Evolutionary conservation across 2,888 invertebrate genomes (phyloP).

Genomic region (Spatulosminthurus flaviceps): DNA sequence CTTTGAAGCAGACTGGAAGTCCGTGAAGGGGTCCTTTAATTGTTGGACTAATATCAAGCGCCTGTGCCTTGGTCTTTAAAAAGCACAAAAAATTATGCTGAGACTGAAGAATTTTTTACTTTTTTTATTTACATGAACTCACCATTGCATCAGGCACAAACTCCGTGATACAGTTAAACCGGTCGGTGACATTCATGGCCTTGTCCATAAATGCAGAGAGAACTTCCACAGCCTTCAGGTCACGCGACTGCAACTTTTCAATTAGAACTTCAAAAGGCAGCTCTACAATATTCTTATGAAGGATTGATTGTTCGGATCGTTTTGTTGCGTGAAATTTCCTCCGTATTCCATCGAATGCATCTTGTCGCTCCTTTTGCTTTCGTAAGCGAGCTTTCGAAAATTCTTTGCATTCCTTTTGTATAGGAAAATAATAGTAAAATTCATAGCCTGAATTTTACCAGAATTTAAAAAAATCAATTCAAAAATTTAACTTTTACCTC

Average conservation of each 20-base stretch:
- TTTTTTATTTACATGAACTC: no score
- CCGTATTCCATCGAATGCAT: neutral
- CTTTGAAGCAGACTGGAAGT: constrained; percentile 65
- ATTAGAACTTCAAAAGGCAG: constrained; percentile 5
- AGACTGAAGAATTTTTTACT: no score
- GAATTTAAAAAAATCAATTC: no score
- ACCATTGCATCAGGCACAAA: constrained; percentile 64
- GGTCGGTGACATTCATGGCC: constrained; percentile 62
- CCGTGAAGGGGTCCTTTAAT: constrained; percentile 64
- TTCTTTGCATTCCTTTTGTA: neutral
- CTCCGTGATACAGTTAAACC: constrained; percentile 64
- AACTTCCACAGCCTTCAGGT: constrained; percentile 49
- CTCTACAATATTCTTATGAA: constrained; percentile 6
- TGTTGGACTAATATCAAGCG: constrained; percentile 50
- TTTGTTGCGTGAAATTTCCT: neutral
- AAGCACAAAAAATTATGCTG: no score
- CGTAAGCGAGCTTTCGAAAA: neutral
- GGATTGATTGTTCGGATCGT: neutral
- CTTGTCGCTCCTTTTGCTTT: neutral
- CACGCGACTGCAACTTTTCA: constrained; percentile 42
- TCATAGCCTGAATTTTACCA: no score
- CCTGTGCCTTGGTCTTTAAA: constrained; percentile 50
- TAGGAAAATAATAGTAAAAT: no score
- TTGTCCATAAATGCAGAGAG: constrained; percentile 62
- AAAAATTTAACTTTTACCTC: no score